A percentile compares a stretch with the other conserved stretches of the same genome.
Conservation (phyloP, 2,113 vertebrate genomes). For the Periophthalmodon schlosseri region DNA sequence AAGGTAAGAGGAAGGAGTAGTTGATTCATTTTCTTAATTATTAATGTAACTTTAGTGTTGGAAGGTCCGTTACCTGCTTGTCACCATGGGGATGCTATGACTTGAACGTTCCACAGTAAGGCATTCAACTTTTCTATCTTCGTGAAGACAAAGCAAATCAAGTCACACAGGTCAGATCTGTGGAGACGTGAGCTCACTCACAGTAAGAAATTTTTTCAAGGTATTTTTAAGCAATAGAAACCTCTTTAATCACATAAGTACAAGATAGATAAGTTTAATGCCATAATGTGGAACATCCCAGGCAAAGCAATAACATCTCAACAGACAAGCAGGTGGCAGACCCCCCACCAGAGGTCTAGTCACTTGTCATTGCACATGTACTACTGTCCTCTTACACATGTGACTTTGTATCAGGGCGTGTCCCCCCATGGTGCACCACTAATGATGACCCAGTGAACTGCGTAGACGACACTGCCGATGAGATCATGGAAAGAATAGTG, state of each 20-base stretch:
- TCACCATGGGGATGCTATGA: not conserved
- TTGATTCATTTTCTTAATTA: not conserved
- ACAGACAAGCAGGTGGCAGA: not conserved
- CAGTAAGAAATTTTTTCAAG: too few species aligned
- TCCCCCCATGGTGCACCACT: constrained; percentile 82
- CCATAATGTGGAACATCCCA: not conserved
- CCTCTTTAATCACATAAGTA: too few species aligned
- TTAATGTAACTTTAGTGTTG: not conserved
- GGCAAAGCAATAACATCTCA: not conserved
- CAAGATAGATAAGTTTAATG: too few species aligned
- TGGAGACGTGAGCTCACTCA: too few species aligned
- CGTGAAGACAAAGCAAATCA: too few species aligned
- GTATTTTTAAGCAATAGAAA: too few species aligned
- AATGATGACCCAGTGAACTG: constrained; percentile 83
- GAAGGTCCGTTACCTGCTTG: not conserved
- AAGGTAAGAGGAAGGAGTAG: not conserved
- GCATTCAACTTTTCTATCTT: not conserved
- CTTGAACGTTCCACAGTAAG: not conserved
- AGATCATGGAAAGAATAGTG: constrained; percentile 98
- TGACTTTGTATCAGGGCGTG: constrained; percentile 74
- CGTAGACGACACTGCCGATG: constrained; percentile 90
- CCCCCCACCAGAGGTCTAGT: not conserved
- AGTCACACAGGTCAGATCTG: too few species aligned
- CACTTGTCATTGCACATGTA: not conserved
- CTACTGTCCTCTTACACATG: constrained; percentile 2